Conservation (phyloP, 2,888 invertebrate species). For the Altica lythri region DNA sequence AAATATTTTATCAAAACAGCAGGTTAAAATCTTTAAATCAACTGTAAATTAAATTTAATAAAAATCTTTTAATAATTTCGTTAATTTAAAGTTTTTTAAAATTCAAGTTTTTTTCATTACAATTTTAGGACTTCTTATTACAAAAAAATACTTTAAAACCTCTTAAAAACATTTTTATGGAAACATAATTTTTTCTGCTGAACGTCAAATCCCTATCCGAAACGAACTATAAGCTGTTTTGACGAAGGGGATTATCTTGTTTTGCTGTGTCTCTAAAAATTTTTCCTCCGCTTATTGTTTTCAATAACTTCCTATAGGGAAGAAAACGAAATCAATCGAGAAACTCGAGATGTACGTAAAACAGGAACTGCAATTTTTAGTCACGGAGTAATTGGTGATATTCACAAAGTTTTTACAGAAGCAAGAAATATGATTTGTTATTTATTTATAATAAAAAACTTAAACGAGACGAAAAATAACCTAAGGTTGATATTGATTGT, state of each 20-base stretch:
- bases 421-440: no score
- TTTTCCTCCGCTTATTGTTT: constrained; percentile 1
- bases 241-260: not conserved
- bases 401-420: no score
- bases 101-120: no score
- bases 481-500: no score
- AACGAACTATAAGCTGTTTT: not conserved
- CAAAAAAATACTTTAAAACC: not conserved
- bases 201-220: not conserved
- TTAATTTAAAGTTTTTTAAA: no score
- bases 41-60: no score
- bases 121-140: not conserved
- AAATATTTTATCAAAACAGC: no score
- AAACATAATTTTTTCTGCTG: not conserved
- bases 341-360: not conserved
- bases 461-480: no score
- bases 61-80: no score
- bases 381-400: not conserved
- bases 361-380: not conserved
- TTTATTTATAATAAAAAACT: no score
- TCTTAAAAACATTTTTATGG: not conserved
- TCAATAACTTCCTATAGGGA: not conserved
- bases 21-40: no score
- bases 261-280: not conserved
- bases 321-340: not conserved